Base-by-base conservation (phyloP, 2,113 vertebrate genomes). In the Thermophis baileyi region DNA sequence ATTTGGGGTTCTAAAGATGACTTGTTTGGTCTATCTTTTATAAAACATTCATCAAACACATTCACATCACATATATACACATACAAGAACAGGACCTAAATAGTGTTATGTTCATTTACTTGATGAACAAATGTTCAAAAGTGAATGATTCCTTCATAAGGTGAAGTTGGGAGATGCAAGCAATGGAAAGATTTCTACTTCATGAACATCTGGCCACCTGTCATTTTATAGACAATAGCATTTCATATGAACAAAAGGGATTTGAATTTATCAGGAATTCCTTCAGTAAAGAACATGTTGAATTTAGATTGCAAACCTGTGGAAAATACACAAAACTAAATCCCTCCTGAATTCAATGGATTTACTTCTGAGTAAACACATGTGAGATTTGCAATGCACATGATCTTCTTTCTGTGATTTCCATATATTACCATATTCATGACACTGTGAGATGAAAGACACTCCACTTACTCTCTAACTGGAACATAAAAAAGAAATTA, bases 351-450 rank as follows among this genome's bases (percentile, higher is more conserved):
- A 46, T 44, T 54, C 35, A 53, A 30, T 22, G 18, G 69, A 25
- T 46, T 85, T 85, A 91, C 69, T 53, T 85, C 35, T 91, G 22
- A 54, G 90, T 53, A 54, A 51, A 54, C 24, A 85, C 25, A 24
- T 24, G n/a, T 85, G 51, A 12, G 22, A 40, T 44, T 81, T 90
- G n/a, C 63, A 90, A 50, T 53, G 63, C 47, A 53, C 22, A 98
- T 97, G 98, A 98, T 97, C 98, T 98, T 97, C 97, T 97, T 97
- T 96, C 97, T 51, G 91, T 97, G 97, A 98, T 98, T 98, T 98
- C 98, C 97, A 97, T 97, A 98, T 98, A 99, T 98, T 98, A 98
- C 97, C 98, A 98, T 98, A 98, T 98, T 98, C 98, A 98, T 98
- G 98, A 98, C 97, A 97, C 95, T 96, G 97, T 95, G 96, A 96